Evolutionary conservation across 1,140 invertebrate species (phyloP).

Genomic region (Sipha flava): DNA sequence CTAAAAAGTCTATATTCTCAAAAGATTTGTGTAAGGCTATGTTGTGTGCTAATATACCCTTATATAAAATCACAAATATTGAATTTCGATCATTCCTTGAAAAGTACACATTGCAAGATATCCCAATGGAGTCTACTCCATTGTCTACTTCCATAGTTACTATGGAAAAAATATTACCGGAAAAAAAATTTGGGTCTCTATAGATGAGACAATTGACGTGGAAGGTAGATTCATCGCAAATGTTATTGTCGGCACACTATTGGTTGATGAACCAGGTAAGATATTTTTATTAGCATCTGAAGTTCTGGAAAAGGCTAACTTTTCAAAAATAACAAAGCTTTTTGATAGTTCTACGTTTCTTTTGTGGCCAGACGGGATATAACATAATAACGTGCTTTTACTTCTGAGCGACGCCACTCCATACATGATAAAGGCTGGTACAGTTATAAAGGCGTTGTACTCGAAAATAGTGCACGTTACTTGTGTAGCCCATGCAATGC

Average conservation of each 20-base stretch:
- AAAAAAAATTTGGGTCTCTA: neutral
- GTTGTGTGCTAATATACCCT: neutral
- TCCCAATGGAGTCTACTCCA: neutral
- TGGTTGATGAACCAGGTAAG: neutral
- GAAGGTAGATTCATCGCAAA: neutral
- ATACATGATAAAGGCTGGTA: neutral
- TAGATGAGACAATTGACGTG: neutral
- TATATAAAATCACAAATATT: neutral
- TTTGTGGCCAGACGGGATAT: neutral
- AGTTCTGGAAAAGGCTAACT: neutral
- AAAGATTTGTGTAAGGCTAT: neutral
- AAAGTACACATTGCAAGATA: neutral
- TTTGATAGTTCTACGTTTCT: neutral
- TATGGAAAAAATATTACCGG: neutral
- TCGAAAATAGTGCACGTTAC: too few species aligned
- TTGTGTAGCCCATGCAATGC: too few species aligned
- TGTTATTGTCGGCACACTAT: neutral
- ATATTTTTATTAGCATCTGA: neutral
- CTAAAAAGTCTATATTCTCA: neutral
- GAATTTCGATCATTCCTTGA: neutral
- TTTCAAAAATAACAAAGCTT: neutral
- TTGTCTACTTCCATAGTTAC: neutral
- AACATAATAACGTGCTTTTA: neutral
- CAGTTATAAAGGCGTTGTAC: too few species aligned
- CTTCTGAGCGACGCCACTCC: too few species aligned